A percentile compares a stretch with the other conserved stretches of the same genome.
Evolutionary conservation across 2,797 vertebrate genomes (phyloP).

Genomic region (Sciaenops ocellatus): DNA sequence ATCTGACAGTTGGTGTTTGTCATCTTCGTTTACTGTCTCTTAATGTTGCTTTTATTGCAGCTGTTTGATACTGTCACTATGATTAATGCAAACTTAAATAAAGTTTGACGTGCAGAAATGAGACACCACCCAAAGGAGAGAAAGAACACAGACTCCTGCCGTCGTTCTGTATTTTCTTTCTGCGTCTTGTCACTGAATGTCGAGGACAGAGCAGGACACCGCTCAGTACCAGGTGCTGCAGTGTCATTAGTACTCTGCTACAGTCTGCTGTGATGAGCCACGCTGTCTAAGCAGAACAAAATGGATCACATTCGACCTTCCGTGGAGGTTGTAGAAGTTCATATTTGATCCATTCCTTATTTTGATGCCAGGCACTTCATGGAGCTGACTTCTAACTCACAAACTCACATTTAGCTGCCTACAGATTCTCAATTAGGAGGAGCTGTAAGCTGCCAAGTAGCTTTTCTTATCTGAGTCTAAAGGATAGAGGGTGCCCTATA

Average conservation of each 20-base stretch:
- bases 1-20: background rate
- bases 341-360: background rate
- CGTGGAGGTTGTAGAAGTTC: background rate
- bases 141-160: background rate
- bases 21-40: background rate
- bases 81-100: constrained; percentile 28
- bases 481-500: too few species aligned
- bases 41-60: background rate
- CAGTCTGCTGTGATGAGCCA: background rate
- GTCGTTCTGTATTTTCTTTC: background rate
- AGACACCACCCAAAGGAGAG: fast-evolving
- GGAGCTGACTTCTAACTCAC: background rate
- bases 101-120: background rate
- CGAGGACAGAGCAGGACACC: background rate
- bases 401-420: background rate
- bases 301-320: background rate
- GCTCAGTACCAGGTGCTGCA: background rate
- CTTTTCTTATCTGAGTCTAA: too few species aligned
- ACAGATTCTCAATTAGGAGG: background rate
- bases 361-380: background rate
- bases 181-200: fast-evolving
- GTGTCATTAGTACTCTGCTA: background rate
- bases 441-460: too few species aligned
- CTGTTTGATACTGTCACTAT: background rate
- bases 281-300: background rate